Evolutionary conservation across 2,797 vertebrate genomes (phyloP).

Genomic region (Tamandua tetradactyla): DNA sequence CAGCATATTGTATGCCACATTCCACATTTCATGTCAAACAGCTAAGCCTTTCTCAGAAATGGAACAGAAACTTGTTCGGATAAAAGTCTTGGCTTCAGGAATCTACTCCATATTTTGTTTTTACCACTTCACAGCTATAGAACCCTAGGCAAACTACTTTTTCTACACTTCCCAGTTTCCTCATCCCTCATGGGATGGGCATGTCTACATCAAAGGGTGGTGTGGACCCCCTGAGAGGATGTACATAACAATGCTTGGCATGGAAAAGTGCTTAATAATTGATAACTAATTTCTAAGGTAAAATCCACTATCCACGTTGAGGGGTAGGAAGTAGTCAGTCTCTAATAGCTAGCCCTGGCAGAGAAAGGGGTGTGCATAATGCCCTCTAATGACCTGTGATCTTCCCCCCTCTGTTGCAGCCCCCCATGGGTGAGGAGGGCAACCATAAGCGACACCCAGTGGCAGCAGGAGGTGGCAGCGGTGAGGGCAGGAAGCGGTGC

Average conservation of each 20-base stretch:
- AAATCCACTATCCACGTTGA: background rate
- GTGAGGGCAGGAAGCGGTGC: constrained; percentile 93
- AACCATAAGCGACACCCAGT: constrained; percentile 92
- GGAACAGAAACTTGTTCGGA: background rate
- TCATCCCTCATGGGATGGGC: background rate
- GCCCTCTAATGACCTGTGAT: constrained; percentile 32
- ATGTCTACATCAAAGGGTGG: background rate
- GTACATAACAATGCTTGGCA: background rate
- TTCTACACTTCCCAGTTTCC: background rate
- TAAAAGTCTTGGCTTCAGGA: background rate
- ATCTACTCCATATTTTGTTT: background rate
- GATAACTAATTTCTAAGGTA: background rate
- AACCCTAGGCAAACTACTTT: background rate
- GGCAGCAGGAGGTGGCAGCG: constrained; percentile 88
- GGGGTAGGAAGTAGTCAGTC: background rate
- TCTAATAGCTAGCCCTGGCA: background rate
- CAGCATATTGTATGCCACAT: background rate
- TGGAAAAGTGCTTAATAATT: background rate
- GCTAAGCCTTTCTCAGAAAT: background rate
- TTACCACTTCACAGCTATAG: background rate
- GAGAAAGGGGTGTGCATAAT: background rate
- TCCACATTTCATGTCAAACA: background rate
- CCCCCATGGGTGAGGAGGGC: constrained; percentile 96
- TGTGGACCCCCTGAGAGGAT: background rate
- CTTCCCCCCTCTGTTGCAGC: constrained; percentile 87